Base-by-base conservation (phyloP, 2,113 vertebrate genomes). In the Clarias magur region DNA sequence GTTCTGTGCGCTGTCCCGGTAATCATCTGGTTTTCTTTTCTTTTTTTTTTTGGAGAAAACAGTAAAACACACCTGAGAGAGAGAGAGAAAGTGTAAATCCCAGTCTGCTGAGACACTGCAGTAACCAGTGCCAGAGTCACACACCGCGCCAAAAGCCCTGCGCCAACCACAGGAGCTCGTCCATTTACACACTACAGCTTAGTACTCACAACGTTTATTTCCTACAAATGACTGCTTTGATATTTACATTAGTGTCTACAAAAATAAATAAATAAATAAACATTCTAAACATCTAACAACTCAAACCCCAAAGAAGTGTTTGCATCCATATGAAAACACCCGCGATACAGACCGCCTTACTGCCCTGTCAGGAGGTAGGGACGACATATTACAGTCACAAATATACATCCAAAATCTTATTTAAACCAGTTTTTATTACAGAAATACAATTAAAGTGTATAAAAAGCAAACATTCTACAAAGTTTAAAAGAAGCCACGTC, bases 401-500 rank as follows among this genome's bases (percentile, higher is more conserved):
- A 57, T 65, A 65, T 8, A 23, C 23, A 27, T 4, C 3, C 25
- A n/a, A 6, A 30, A 1, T 3, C 60, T 53, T 2, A 7, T 54
- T 0, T 83, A 19, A 21, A 16, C 53, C 4, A 0, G 2, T 4
- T 62, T 15, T 38, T 0, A n/a, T 12, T 42, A 0, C 13, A 13
- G 12, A 6, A 15, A 27, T 23, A 19, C 1, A 19, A 3, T 0
- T 9, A 1, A 57, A n/a, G 0, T 10, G 5, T 12, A 27, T 5
- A 0, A 0, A 0, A 83, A 83, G 30, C 12, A 2, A 48, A 13
- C n/a, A 1, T 53, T 30, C n/a, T 1, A 19, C 2, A 11, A 3
- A 1, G 2, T 19, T 0, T 62, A 27, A 48, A 48, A 25, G 30
- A 82, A 0, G 1, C 3, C 12, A 27, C 12, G 3, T 1, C 10